Evolutionary conservation across 2,888 invertebrate genomes (phyloP).

Genomic region (Mallateleia sp.): DNA sequence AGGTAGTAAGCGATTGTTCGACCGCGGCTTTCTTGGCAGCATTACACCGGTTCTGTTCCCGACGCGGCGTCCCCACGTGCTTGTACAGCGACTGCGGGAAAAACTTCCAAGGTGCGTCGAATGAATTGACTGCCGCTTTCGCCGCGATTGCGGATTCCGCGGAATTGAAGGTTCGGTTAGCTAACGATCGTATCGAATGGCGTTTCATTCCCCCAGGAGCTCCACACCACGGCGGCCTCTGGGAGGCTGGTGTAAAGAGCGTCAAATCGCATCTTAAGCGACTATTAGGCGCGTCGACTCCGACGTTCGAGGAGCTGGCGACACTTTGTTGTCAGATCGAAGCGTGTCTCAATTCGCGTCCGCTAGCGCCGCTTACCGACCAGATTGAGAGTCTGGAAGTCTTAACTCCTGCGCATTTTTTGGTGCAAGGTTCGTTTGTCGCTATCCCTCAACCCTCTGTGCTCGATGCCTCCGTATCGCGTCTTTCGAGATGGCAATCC

Average conservation of each 20-base stretch:
- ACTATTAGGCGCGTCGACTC: background rate
- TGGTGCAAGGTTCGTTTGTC: background rate
- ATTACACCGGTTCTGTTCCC: background rate
- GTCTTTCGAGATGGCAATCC: too few relatives aligned
- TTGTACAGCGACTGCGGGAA: conserved; percentile 82
- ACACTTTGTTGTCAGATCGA: background rate
- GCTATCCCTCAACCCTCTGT: too few relatives aligned
- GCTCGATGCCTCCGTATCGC: too few relatives aligned
- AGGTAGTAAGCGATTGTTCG: background rate
- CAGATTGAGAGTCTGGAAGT: background rate
- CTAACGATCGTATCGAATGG: too few relatives aligned
- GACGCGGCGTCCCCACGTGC: conserved; percentile 17
- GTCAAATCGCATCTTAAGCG: background rate
- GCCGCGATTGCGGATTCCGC: too few relatives aligned
- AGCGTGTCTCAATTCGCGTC: background rate
- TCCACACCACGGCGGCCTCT: background rate
- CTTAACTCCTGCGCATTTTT: background rate
- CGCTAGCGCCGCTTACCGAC: background rate
- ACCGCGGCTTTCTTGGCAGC: background rate
- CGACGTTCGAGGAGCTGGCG: background rate
- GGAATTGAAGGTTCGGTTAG: too few relatives aligned
- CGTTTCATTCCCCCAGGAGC: too few relatives aligned
- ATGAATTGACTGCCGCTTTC: too few relatives aligned
- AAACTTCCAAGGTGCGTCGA: conserved; percentile 82
- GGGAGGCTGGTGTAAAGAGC: background rate